Evolutionary conservation across 30 jellyfish, hydroid and myxozoan genomes (phyloP).

Genomic region (Aurelia aurita): DNA sequence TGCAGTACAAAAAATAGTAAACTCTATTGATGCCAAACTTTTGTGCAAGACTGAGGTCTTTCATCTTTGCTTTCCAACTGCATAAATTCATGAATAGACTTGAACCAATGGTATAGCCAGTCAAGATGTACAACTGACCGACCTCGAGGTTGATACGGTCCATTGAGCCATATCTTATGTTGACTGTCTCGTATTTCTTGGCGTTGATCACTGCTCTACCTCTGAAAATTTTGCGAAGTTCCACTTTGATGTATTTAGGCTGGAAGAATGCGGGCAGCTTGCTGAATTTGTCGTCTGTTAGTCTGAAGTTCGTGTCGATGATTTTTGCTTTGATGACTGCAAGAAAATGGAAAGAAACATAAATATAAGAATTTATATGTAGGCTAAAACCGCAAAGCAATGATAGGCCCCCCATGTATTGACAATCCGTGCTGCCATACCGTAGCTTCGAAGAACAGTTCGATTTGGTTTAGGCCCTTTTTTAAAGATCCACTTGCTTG

Average conservation of each 20-base stretch:
- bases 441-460: too few relatives aligned
- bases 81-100: conserved; percentile 35
- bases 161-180: conserved; percentile 39
- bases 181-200: conserved; percentile 1
- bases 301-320: conserved; percentile 27
- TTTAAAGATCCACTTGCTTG: too few relatives aligned
- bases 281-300: not conserved
- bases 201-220: conserved; percentile 21
- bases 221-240: conserved; percentile 36
- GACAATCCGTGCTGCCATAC: too few relatives aligned
- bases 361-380: not conserved
- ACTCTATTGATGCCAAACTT: conserved; percentile 28
- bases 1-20: conserved; percentile 36
- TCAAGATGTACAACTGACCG: conserved; percentile 46
- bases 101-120: conserved; percentile 44
- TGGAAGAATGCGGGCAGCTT: conserved; percentile 6
- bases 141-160: conserved; percentile 31
- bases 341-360: not conserved
- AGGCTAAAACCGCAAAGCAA: not conserved
- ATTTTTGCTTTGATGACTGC: conserved; percentile 58
- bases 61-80: conserved; percentile 66
- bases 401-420: too few relatives aligned
- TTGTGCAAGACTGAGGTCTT: conserved; percentile 53
- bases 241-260: conserved; percentile 30
- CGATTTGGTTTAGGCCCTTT: too few relatives aligned